Evolutionary conservation across 2,113 vertebrate genomes (phyloP).

Genomic region (Ceyx cyanopectus): DNA sequence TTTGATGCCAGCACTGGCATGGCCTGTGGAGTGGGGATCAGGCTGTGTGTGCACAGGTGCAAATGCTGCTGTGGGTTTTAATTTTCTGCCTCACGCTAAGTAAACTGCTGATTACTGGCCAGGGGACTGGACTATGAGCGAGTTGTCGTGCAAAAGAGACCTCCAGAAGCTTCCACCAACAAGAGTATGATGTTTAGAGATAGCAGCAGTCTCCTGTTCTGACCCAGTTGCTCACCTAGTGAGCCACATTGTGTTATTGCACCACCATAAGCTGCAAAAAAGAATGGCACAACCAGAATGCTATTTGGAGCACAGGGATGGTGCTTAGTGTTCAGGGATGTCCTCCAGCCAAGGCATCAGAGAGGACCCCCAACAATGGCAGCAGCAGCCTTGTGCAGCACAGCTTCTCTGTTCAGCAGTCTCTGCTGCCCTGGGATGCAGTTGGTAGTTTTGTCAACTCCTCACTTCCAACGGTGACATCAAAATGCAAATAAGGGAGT

Average conservation of each 20-base stretch:
- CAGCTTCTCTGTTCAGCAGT: neutral
- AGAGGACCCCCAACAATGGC: neutral
- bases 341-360: neutral
- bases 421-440: neutral
- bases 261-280: neutral
- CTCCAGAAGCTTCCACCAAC: neutral
- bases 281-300: neutral
- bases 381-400: neutral
- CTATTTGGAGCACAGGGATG: neutral
- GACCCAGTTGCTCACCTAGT: neutral
- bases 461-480: neutral
- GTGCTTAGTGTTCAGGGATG: neutral
- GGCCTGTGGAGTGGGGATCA: fast-evolving
- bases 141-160: neutral
- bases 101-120: neutral
- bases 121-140: neutral
- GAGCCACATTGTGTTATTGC: neutral
- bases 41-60: neutral
- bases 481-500: neutral
- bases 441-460: neutral
- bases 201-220: neutral
- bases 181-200: neutral
- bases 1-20: neutral
- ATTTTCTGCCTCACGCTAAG: neutral
- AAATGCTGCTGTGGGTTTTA: neutral